Evolutionary conservation across 2,113 vertebrate species (phyloP).

Genomic region (Anas platyrhynchos): DNA sequence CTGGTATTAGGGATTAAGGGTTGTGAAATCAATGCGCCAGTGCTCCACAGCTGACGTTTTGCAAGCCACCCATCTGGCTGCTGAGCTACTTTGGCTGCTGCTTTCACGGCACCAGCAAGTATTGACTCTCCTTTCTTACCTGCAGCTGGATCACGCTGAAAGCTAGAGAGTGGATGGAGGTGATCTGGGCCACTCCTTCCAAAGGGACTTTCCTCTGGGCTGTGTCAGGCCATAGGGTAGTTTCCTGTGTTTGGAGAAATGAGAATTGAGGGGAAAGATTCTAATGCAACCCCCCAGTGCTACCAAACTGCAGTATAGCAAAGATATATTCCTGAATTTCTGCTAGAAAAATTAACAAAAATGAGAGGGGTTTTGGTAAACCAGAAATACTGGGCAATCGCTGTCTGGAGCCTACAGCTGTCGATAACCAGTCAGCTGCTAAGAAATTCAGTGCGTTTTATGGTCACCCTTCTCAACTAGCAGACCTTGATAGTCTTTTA

Average conservation of each 20-base stretch:
- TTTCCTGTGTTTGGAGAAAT: background rate
- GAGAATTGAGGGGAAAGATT: background rate
- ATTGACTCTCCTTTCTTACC: background rate
- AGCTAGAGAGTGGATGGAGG: background rate
- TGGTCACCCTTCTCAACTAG: background rate
- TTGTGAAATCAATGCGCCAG: background rate
- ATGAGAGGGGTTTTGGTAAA: background rate
- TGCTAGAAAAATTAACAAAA: background rate
- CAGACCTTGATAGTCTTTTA: background rate
- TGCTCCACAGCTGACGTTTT: background rate
- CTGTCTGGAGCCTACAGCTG: background rate
- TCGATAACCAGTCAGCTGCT: background rate
- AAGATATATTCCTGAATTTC: background rate
- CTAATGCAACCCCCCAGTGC: background rate
- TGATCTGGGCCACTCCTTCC: background rate
- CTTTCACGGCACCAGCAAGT: background rate
- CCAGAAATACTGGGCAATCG: background rate
- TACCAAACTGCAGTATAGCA: background rate
- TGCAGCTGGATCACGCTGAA: background rate
- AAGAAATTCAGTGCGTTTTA: background rate
- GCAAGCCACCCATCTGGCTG: background rate
- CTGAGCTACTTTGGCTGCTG: background rate
- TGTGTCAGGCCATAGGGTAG: background rate
- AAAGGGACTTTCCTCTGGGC: background rate
- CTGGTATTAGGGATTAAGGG: background rate